A percentile compares a stretch with the other conserved stretches of the same genome.
phyloP scores from a whole-genome alignment of 1,140 invertebrate species.

The Hypothenemus hampei region DNA sequence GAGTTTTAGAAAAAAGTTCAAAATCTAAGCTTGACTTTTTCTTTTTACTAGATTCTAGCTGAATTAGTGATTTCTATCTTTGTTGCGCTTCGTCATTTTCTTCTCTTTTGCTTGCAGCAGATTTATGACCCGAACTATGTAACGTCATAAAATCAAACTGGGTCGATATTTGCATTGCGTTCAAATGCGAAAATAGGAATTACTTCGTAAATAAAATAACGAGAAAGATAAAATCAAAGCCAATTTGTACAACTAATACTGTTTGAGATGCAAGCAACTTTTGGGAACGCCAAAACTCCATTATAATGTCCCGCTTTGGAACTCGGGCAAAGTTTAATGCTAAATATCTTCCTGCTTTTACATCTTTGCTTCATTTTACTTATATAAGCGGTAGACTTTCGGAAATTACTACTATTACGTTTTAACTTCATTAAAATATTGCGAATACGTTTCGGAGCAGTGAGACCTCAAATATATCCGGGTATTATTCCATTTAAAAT shows the following conservation, averaged over 20 bases:
- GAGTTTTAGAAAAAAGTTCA: slow-evolving; percentile 8
- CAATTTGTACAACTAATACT: slow-evolving; percentile 20
- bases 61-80: slow-evolving; percentile 14
- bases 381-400: slow-evolving; percentile 9
- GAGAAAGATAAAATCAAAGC: slow-evolving; percentile 18
- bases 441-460: not conserved
- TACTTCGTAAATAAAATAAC: too few relatives aligned
- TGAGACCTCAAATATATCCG: too few relatives aligned
- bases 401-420: slow-evolving; percentile 8
- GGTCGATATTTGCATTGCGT: too few relatives aligned
- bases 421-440: slow-evolving; percentile 9
- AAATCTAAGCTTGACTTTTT: slow-evolving; percentile 16
- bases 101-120: too few relatives aligned
- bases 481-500: too few relatives aligned
- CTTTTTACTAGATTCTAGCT: slow-evolving; percentile 3
- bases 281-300: slow-evolving; percentile 4
- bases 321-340: slow-evolving; percentile 10
- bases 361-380: slow-evolving; percentile 11
- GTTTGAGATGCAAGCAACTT: slow-evolving; percentile 1
- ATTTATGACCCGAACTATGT: too few relatives aligned
- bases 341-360: slow-evolving; percentile 14
- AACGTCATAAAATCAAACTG: too few relatives aligned
- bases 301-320: slow-evolving; percentile 7
- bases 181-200: too few relatives aligned
- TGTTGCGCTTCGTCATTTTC: too few relatives aligned